A percentile compares a stretch with the other conserved stretches of the same genome.
phyloP scores from a whole-genome alignment of 2,888 invertebrate genomes.

The Protophormia terraenovae region DNA sequence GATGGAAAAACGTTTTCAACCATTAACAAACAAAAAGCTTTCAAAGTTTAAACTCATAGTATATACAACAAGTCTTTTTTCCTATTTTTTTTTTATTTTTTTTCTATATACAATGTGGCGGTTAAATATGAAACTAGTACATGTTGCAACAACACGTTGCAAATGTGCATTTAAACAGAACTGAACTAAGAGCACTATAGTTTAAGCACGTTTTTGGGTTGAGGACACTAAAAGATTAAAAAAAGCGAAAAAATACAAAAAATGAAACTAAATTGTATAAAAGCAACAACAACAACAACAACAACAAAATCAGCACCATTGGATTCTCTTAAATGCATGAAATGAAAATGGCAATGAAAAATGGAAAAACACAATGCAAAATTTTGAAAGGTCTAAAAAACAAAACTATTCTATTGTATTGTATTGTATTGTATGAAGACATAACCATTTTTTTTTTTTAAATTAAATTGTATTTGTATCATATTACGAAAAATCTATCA shows the following conservation, averaged over 20 bases:
- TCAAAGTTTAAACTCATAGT: constrained; percentile 12
- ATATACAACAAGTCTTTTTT: not conserved
- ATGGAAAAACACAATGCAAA: constrained; percentile 33
- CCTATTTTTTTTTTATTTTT: not conserved
- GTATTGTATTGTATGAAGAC: constrained; percentile 9
- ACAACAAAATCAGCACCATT: not conserved
- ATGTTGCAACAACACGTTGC: constrained; percentile 61
- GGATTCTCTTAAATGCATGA: constrained; percentile 44
- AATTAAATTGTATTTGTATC: constrained; percentile 12
- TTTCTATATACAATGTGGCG: constrained; percentile 29
- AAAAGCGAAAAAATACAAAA: not conserved
- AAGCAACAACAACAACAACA: not conserved
- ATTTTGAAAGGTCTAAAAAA: constrained; percentile 57
- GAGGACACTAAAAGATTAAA: constrained; percentile 58
- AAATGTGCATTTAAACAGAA: constrained; percentile 44
- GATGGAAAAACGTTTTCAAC: constrained; percentile 7
- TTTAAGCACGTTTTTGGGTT: constrained; percentile 63
- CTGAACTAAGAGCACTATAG: constrained; percentile 39
- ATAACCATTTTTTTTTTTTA: not conserved
- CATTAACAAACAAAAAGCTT: constrained; percentile 62
- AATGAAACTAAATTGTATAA: not conserved
- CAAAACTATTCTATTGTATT: not conserved
- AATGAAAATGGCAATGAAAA: constrained; percentile 63
- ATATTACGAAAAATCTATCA: constrained; percentile 23
- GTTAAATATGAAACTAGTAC: constrained; percentile 37